Base-by-base conservation (phyloP, 2,113 vertebrate genomes). In the Tetraodon nigroviridis region DNA sequence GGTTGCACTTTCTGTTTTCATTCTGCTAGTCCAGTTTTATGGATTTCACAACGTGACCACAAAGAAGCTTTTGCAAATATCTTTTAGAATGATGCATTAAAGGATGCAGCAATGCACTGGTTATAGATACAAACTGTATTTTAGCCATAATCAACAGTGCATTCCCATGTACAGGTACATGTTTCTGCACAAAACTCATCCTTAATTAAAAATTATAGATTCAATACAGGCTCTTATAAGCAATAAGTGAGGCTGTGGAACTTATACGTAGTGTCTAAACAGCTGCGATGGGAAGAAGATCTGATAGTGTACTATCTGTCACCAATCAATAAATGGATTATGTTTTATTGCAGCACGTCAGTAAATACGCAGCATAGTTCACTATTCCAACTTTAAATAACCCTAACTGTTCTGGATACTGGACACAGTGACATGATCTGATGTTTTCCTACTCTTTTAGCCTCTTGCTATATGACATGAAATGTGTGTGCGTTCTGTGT, bases 391-490 rank as follows among this genome's bases (percentile, higher is more conserved):
- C 50, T 57, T 57, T 64, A 42, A 58, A 42, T 45, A 62, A 63
- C 69, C 29, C 29, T 42, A 32, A 57, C 20, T 16, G 54, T 15
- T 22, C n/a, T 52, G 14, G 20, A 40, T 45, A 49, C 29, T 44
- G 71, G 62, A 58, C 61, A 59, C 37, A 24, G 51, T 48, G 75
- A 27, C 16, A 56, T 70, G 59, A 12, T 37, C 51, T 67, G 63
- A 55, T 58, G 54, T 68, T 64, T 56, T 12, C 12, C 32, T 12
- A 37, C 32, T 37, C 10, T 37, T 37, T 4, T 32, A 32, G 29
- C 15, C 41, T 44, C 41, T 15, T 44, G 92, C 92, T 89, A 92
- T 92, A 91, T 92, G 89, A 89, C 82, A 86, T 93, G 92, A 93
- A 69, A 51, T 71, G 70, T 76, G 59, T 71, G 56, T 90, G 32